Evolutionary conservation across 1,140 invertebrate genomes (phyloP), one percentile per base, ranked within the genome.

Genomic region (Eupristina koningsbergeri): DNA sequence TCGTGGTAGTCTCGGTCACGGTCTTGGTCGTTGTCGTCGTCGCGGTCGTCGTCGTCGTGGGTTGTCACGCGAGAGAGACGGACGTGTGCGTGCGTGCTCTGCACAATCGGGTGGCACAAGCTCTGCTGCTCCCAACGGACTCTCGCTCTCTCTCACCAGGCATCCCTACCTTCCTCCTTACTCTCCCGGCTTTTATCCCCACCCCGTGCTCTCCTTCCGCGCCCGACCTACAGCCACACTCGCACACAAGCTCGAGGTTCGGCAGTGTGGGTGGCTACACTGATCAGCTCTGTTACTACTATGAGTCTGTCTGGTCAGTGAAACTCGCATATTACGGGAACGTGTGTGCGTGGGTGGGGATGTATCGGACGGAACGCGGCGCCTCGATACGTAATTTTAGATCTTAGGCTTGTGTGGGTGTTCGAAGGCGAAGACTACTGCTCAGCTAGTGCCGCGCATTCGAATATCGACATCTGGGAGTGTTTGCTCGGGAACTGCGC

Each of bases 391-490:
- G 50, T 83, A 74, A 80, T 81, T 79, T 77, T 81, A 81, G 80
- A 75, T 34, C 34, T 36, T 47, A 81, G 67, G 50, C 39, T 63
- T 71, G 73, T 31, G 29, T 47, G 58, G 74, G 36, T 67, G 31
- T 88, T 88, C 88, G 15, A n/a, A 7, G 63, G 67, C 36, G 67
- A 8, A 41, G 31, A 87, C 88, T 86, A 89, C 86, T 90, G 90
- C 91, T 90, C 89, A 89, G 86, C 88, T 86, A 87, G 89, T 83
- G 88, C 87, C 87, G 91, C 91, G 91, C 91, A 92, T 88, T 88
- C 86, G 85, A 89, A 89, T 92, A 92, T 92, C 89, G 91, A 92
- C 90, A 89, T 92, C 91, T 92, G 89, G 90, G 88, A 90, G 89
- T 17, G 2, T 17, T 50, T 13, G 64, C 29, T 69, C 29, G 81